These are phyloP conservation scores for Phortica okadai DNA, from an alignment of 2,888 invertebrate genomes.

Conservation along the genomic window DNA sequence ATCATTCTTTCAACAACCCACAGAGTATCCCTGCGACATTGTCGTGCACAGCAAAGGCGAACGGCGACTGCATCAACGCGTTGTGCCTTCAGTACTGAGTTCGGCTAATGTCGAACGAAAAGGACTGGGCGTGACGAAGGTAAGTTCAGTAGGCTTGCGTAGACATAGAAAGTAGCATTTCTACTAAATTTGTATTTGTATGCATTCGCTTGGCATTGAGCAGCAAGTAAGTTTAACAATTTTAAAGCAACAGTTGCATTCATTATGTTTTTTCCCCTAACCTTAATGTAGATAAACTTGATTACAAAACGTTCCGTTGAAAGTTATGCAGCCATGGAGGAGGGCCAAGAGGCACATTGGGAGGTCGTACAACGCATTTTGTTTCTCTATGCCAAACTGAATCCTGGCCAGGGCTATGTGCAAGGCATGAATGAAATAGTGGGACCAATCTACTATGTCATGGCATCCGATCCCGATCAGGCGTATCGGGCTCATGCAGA, in stretches of 20 bases:
- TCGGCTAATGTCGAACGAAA: conserved; percentile 92
- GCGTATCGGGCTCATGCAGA: conserved; percentile 93
- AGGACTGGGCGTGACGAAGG: conserved; percentile 93
- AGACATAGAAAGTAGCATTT: not conserved
- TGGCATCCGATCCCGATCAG: conserved; percentile 91
- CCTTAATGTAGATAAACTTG: conserved; percentile 79
- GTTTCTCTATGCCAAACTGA: conserved; percentile 97
- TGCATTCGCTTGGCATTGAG: conserved; percentile 52
- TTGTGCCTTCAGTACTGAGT: conserved; percentile 89
- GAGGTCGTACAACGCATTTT: conserved; percentile 98
- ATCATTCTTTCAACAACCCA: conserved; percentile 97
- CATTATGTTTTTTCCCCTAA: not conserved
- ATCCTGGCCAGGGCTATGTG: conserved; percentile 97
- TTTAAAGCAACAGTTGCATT: not conserved
- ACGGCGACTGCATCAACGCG: conserved; percentile 91
- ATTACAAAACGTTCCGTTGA: conserved; percentile 86
- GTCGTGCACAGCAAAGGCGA: conserved; percentile 88
- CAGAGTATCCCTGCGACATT: conserved; percentile 91
- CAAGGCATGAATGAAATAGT: conserved; percentile 99
- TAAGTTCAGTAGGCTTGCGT: conserved; percentile 74
- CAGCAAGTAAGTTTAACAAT: conserved; percentile 63
- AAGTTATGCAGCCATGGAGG: conserved; percentile 89
- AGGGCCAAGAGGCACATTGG: conserved; percentile 98
- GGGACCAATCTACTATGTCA: conserved; percentile 98
- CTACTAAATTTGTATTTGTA: conserved; percentile 36